Percentiles rank a stretch among this genome's conserved stretches.
phyloP scores from a whole-genome alignment of 64 coral and sea anemone genomes.

The Platygyra sinensis region DNA sequence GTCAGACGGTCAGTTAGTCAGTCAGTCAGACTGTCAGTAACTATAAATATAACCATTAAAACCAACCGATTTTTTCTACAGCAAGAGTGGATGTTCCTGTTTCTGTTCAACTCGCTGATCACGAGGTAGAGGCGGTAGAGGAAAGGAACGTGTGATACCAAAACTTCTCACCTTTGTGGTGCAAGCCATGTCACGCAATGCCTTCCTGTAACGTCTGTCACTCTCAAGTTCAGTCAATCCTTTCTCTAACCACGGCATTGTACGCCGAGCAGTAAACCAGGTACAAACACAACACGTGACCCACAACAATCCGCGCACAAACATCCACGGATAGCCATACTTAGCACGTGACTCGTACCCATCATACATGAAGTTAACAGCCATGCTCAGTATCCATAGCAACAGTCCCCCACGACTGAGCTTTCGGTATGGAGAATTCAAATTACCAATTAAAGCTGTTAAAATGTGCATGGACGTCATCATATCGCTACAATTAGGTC shows the following conservation, averaged over 20 bases:
- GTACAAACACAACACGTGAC: constrained; percentile 18
- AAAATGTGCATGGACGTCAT: constrained; percentile 7
- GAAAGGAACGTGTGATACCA: not conserved
- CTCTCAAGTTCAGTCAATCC: constrained; percentile 23
- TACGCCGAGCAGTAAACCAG: constrained; percentile 27
- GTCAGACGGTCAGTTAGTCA: too few species aligned
- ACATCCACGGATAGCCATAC: constrained; percentile 48
- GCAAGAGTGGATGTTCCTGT: too few species aligned
- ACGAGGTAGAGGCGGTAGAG: too few species aligned
- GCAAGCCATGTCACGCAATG: constrained; percentile 12
- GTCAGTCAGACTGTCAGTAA: too few species aligned
- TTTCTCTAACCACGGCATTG: constrained; percentile 54
- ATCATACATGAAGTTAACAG: constrained; percentile 30
- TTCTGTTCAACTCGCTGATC: too few species aligned
- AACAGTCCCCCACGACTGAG: constrained; percentile 21
- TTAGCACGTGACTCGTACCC: constrained; percentile 38
- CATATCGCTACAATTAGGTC: not conserved
- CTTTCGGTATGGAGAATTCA: constrained; percentile 11
- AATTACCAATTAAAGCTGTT: constrained; percentile 64
- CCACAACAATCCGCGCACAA: constrained; percentile 31
- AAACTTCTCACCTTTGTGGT: constrained; percentile 26
- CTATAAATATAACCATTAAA: too few species aligned
- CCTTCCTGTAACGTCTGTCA: constrained; percentile 31
- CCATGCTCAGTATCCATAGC: constrained; percentile 42
- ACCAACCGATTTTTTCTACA: too few species aligned